Evolutionary conservation across 2,888 invertebrate species (phyloP), one percentile per base, ranked within the genome.

Genomic region (Coelopa pilipes): DNA sequence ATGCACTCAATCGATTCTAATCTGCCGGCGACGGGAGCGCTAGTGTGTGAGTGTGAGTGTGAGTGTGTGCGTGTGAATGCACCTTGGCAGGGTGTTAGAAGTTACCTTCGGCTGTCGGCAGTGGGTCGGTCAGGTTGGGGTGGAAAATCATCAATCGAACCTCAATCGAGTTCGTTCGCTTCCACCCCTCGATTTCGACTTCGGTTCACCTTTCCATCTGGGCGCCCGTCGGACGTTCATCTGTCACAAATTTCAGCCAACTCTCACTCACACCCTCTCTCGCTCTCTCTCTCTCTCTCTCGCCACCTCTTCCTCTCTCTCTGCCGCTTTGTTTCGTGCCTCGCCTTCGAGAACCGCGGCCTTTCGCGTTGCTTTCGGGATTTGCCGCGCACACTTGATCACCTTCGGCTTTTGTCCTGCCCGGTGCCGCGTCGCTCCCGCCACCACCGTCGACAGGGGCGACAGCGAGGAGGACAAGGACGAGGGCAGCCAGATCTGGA

Each of bases 1-100:
- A 78, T 75, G 75, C 77, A 78, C 70, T 80, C 80, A 81, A 80
- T 81, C 79, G 78, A 67, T 71, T 60, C 57, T 76, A 76, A 78
- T 77, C 77, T 46, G 24, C 19, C 47, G 53, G 47, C n/a, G n/a
- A n/a, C n/a, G n/a, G n/a, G n/a, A n/a, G n/a, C 59, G 13, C 45
- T 59, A 24, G 53, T 50, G 49, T 55, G 69, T 17, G 13, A 17
- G 74, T 46, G 19, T 17, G 65, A 46, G 24, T 47, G 45, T n/a
- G 65, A 46, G 12, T 65, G 65, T 65, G 65, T 45, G 57, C 19
- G 57, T 19, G 47, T 45, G 47, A 60, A 21, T 70, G 70, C 62
- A 70, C 70, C 70, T 70, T 62, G 34, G n/a, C 50, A 59, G 60
- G 60, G 60, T 62, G 49, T 53, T 5, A 47, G 70, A 4, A 60